Conservation (phyloP, 2,113 vertebrate genomes). For the Panthera uncia region DNA sequence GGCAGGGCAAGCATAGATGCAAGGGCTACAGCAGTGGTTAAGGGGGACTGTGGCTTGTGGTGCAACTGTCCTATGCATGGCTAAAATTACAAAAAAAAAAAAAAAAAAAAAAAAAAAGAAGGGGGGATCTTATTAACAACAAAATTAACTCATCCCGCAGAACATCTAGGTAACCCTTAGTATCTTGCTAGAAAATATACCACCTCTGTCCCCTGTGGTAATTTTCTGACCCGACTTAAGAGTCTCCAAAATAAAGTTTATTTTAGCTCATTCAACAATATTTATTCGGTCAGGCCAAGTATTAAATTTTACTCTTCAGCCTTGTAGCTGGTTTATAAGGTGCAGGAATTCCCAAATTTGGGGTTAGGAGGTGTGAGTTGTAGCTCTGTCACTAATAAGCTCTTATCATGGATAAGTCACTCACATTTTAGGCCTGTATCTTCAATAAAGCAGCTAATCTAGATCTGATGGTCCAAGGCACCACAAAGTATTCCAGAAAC, state of each 20-base stretch:
- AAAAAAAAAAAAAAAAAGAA: accelerated
- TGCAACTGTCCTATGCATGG: not conserved
- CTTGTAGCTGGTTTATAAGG: not conserved
- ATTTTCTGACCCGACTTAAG: not conserved
- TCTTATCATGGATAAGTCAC: not conserved
- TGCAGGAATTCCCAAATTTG: not conserved
- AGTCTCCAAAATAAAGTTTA: constrained; percentile 31
- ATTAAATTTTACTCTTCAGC: not conserved
- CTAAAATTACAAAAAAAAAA: not conserved
- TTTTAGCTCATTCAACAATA: constrained; percentile 17
- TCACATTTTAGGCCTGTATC: not conserved
- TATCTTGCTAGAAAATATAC: constrained; percentile 17
- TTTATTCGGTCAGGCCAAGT: not conserved
- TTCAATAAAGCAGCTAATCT: not conserved
- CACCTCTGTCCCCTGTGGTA: not conserved
- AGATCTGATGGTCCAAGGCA: not conserved
- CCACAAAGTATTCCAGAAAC: not conserved
- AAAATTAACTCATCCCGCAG: not conserved
- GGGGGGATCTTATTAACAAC: not conserved
- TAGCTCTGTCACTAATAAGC: constrained; percentile 20
- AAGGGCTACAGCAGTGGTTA: not conserved
- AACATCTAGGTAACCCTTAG: not conserved
- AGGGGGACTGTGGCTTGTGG: not conserved
- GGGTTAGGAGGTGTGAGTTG: not conserved
- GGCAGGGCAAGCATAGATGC: not conserved